Conservation (phyloP, 2,888 invertebrate genomes). For the Orthosia gothica region DNA sequence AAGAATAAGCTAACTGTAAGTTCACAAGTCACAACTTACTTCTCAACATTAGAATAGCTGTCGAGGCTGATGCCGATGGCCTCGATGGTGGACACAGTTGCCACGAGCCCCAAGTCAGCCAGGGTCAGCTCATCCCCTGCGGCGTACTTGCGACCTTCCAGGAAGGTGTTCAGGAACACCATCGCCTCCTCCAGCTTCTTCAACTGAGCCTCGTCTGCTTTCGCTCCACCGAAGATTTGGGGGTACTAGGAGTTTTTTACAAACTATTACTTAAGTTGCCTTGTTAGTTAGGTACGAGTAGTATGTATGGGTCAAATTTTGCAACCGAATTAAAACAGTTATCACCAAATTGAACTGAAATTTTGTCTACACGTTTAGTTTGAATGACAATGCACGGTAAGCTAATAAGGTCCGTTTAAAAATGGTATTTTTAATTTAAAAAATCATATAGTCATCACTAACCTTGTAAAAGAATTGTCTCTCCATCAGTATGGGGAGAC, state of each 20-base stretch:
- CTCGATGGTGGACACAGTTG: constrained; percentile 93
- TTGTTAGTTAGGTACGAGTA: no score
- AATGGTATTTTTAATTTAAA: no score
- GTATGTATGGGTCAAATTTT: no score
- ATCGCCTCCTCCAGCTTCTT: constrained; percentile 93
- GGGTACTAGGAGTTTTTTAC: constrained; percentile 85
- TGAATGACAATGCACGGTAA: no score
- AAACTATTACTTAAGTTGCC: no score
- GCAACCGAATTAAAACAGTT: no score
- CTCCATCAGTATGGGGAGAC: no score
- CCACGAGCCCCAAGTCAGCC: constrained; percentile 94
- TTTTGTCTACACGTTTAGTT: no score
- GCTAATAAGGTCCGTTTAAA: no score
- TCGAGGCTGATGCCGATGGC: constrained; percentile 92
- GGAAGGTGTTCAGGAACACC: constrained; percentile 92
- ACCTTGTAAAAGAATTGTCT: no score
- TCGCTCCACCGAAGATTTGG: constrained; percentile 89
- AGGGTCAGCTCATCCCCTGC: constrained; percentile 94
- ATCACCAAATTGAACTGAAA: no score
- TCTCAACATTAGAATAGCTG: constrained; percentile 85
- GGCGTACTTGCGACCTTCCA: constrained; percentile 92
- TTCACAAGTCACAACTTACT: constrained; percentile 51
- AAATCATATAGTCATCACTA: no score
- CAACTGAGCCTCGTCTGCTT: constrained; percentile 91
- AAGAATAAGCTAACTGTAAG: not conserved